Evolutionary conservation across 2,113 vertebrate species (phyloP), one percentile per base, ranked within the genome.

Genomic region (Peucedramus taeniatus): DNA sequence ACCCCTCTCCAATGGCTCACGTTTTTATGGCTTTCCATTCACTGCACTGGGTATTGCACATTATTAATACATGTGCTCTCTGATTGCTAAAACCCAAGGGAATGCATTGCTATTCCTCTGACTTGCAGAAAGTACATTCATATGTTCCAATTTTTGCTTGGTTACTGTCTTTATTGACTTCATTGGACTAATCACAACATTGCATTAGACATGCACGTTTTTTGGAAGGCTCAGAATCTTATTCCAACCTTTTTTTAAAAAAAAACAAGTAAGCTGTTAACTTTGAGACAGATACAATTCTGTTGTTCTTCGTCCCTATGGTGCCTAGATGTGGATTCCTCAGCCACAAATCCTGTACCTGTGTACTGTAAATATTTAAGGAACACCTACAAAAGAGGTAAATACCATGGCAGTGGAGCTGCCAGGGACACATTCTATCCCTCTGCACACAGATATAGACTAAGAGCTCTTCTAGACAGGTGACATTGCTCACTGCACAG

Each of bases 1-100:
- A 35, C 69, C 26, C 0, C 0, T 93, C 92, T 95, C 92, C 93
- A 89, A 30, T 9, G 23, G 75, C 60, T 88, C 64, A 51, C 1
- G 0, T 65, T 95, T 94, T 95, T 92, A 90, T 56, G 76, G 80
- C 69, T 90, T 87, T 95, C 83, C 45, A 26, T 12, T 27, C n/a
- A 20, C 56, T 2, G 26, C 3, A 0, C 50, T 94, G 87, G 59
- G 57, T 90, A 81, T 80, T 92, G 80, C 76, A 89, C 49, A 1
- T 90, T 93, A 90, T 94, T 95, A 96, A 87, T 90, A 65, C 3
- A 1, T 53, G 17, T 53, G 51, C 60, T 93, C 27, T 92, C 90
- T 83, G 93, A 89, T 89, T 90, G 80, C 80, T 89, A 35, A 92
- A 88, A 35, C 88, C 88, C 80, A 44, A 49, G 40, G 56, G 83